Evolutionary conservation across 2,113 vertebrate genomes (phyloP), one percentile per base, ranked within the genome.

Genomic region (Nasalis larvatus): DNA sequence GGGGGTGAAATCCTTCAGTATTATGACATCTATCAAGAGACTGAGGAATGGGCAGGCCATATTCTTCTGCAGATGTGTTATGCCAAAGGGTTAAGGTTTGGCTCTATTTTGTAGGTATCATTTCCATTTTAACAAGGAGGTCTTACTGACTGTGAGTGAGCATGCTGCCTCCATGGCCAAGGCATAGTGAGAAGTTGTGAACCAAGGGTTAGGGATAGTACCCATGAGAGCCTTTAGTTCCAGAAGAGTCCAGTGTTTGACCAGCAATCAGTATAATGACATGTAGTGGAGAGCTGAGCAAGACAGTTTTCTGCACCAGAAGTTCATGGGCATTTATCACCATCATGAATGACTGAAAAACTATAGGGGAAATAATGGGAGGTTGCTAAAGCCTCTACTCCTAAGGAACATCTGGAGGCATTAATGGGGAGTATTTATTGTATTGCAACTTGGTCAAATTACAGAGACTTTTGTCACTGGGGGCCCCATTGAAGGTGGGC

Each of bases 401-500:
- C 60, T 58, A 42, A 92, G 25, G 3, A 77, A 42, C 56, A 3
- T 60, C 40, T 40, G 5, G 10, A 25, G 4, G 14, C 68, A 92
- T 74, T 68, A 47, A 45, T 37, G 1, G 1, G 1, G 11, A 47
- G 32, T 47, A 6, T 23, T 9, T 56, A 20, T 25, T 76, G 1
- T 45, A 30, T 76, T 76, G 23, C 6, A 32, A 77, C 47, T 47
- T 77, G 27, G 13, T 68, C n/a, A 96, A 14, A 40, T 68, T 54
- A 32, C 20, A 63, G 1, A 30, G 23, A 47, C 1, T 42, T 58
- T 42, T 35, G 2, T 40, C 56, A 42, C 0, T 37, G 8, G 7
- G 2, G 6, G 1, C 5, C 13, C 17, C 35, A n/a, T 32, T 84
- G 45, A 71, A 11, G 69, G 7, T 45, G 2, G 6, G 1, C 32